Base-by-base conservation (phyloP, 2,888 invertebrate species). In the Caenorhabditis drosophilae region DNA sequence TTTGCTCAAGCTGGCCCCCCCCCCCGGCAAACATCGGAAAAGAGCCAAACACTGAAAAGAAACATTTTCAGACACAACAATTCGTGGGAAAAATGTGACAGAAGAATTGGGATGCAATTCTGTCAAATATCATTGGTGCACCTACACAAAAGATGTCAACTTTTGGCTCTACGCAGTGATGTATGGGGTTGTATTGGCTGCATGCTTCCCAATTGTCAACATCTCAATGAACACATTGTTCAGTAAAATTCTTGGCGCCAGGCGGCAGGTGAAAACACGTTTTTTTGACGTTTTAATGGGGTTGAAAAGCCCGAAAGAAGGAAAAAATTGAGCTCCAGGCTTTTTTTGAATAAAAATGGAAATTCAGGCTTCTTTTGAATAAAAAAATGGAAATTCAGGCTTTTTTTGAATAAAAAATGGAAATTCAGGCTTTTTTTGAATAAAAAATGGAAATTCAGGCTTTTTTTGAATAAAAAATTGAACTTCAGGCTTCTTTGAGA, bases 221-320 rank as follows among this genome's bases (percentile, higher is more conserved):
- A 72, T 72, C 26, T 66, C 67, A 11, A 72, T 72, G 72, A 72
- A 69, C 44, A 72, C 72, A 2, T 44, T 72, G 6, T 72, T 72
- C 50, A 69, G 69, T 58, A 72, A 72, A 35, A 69, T 72, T 38
- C 41, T 72, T 9, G 72, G 72, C 22, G 64, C 67, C 2, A 22
- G 71, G 25, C 42, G 71, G 40, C 71, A 71, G 67, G 70, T 67
- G 42, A 4, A 11, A 42, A n/a, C 15, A 31, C 26, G 9, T 15
- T 1, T 36, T 42, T n/a, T n/a, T n/a, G n/a, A n/a, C n/a, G n/a
- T n/a, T n/a, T n/a, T n/a, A n/a, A n/a, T n/a, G n/a, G n/a, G 22
- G n/a, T 38, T n/a, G 31, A 48, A 31, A 4, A 7, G 12, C 34
- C 11, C n/a, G 31, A 31, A 22, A 12, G 27, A 4, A 23, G 27